Evolutionary conservation across 2,888 invertebrate genomes (phyloP).

Genomic region (Taphrorychus bicolor): DNA sequence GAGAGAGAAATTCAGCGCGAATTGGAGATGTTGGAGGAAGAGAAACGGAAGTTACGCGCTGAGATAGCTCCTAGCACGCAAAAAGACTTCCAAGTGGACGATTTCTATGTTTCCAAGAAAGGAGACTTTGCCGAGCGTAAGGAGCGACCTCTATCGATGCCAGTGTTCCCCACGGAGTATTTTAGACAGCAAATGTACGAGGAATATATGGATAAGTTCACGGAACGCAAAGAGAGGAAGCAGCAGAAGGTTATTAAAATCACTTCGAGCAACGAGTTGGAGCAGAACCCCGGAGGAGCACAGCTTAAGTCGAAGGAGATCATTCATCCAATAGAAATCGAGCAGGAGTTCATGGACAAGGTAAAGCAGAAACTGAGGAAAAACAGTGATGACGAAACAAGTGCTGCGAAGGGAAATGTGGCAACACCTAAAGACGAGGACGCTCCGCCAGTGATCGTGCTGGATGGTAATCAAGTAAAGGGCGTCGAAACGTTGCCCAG

Average conservation of each 20-base stretch:
- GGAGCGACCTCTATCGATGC: constrained; percentile 48
- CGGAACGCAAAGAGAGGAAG: constrained; percentile 78
- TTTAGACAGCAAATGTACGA: constrained; percentile 84
- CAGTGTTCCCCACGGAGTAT: constrained; percentile 69
- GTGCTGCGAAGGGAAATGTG: constrained; percentile 11
- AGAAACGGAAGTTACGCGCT: constrained; percentile 58
- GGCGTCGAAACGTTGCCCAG: constrained; percentile 73
- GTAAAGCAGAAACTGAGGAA: constrained; percentile 73
- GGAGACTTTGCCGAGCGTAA: constrained; percentile 59
- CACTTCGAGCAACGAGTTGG: constrained; percentile 60
- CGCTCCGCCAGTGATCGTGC: constrained; percentile 61
- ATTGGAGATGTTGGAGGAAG: constrained; percentile 68
- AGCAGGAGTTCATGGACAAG: constrained; percentile 79
- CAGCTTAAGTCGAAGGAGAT: constrained; percentile 47
- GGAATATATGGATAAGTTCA: constrained; percentile 81
- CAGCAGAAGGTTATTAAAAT: constrained; percentile 83
- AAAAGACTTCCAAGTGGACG: constrained; percentile 60
- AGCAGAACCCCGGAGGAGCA: constrained; percentile 33
- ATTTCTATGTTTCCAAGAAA: constrained; percentile 60
- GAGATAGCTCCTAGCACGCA: constrained; percentile 56
- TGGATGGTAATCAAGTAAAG: constrained; percentile 70
- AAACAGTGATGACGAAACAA: background rate
- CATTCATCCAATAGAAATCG: constrained; percentile 65
- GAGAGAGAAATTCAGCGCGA: constrained; percentile 73
- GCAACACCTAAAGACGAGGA: constrained; percentile 6